phyloP scores from a whole-genome alignment of 2,888 invertebrate genomes.

The Buathra laborator region DNA sequence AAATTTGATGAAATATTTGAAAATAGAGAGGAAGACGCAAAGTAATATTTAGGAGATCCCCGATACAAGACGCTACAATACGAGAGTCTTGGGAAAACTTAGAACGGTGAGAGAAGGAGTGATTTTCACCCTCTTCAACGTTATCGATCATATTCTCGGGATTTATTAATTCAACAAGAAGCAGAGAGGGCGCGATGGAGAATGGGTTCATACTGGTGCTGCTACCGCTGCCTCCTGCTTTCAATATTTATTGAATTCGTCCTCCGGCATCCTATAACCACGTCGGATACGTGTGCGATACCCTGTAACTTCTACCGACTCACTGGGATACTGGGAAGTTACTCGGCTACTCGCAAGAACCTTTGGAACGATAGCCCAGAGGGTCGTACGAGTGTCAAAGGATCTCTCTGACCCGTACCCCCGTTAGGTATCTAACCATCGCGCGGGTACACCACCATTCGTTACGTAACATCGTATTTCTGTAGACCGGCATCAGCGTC shows the following conservation, averaged over 20 bases:
- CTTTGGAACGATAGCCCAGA: neutral
- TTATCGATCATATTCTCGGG: slow-evolving; percentile 46
- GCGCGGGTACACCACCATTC: neutral
- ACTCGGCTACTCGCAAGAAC: neutral
- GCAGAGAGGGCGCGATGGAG: neutral
- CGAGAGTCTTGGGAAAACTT: neutral
- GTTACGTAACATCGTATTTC: neutral
- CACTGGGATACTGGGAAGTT: neutral
- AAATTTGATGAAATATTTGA: neutral
- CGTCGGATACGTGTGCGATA: neutral
- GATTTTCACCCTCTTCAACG: slow-evolving; percentile 8
- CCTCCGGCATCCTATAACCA: slow-evolving; percentile 15
- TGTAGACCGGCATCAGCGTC: neutral
- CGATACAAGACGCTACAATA: too few relatives aligned
- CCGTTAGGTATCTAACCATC: slow-evolving; percentile 11
- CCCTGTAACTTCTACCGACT: slow-evolving; percentile 32
- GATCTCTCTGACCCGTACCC: neutral
- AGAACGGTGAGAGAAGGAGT: neutral
- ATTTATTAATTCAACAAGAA: slow-evolving; percentile 48
- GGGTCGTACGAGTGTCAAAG: slow-evolving; percentile 8
- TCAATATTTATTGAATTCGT: slow-evolving; percentile 59
- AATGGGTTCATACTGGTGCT: slow-evolving; percentile 2
- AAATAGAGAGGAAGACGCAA: too few relatives aligned
- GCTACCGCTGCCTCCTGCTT: slow-evolving; percentile 41
- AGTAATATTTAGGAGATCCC: too few relatives aligned